Evolutionary conservation across 2,797 vertebrate species (phyloP).

Genomic region (Coreius guichenoti): DNA sequence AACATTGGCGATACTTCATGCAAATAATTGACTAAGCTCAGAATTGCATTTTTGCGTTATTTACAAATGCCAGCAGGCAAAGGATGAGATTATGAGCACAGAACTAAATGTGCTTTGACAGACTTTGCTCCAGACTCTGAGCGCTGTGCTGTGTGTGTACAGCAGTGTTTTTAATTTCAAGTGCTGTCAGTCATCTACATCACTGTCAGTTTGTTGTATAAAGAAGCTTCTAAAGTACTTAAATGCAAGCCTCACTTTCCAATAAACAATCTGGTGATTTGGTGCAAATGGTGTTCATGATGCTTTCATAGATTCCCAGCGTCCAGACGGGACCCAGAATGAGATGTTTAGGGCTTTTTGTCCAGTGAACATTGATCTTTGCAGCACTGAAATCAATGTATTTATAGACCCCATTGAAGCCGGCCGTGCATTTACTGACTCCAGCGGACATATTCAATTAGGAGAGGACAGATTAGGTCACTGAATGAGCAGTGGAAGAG

Average conservation of each 20-base stretch:
- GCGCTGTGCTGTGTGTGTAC: neutral
- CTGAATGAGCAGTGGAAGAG: neutral
- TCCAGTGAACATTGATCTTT: conserved; percentile 5
- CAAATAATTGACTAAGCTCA: neutral
- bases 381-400: conserved; percentile 2
- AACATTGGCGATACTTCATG: neutral
- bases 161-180: conserved; percentile 3
- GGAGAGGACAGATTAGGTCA: neutral
- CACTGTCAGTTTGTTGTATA: neutral
- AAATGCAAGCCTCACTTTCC: neutral
- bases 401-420: neutral
- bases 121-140: neutral
- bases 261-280: neutral
- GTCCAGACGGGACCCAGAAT: neutral
- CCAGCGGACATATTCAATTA: neutral
- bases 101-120: neutral
- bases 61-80: conserved; percentile 12
- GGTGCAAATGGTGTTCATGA: neutral
- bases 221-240: neutral
- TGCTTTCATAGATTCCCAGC: neutral
- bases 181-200: neutral
- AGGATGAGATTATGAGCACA: neutral
- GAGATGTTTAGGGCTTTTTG: neutral
- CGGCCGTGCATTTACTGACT: neutral
- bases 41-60: neutral